Conservation (phyloP, 2,888 invertebrate genomes). For the Drepanosiphum platanoidis region DNA sequence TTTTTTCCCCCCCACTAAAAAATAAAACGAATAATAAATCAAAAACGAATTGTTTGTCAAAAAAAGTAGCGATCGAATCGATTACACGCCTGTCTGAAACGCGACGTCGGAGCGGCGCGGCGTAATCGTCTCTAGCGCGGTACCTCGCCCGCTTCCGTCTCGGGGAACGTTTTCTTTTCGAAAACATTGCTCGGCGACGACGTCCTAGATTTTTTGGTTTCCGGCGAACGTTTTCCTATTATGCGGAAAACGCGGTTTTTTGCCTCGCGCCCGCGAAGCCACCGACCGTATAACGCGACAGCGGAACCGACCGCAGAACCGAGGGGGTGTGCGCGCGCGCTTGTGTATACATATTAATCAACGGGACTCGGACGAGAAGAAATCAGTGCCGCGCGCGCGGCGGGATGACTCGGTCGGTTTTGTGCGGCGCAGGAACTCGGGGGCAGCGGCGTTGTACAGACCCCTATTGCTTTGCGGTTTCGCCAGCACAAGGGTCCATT, state of each 20-base stretch:
- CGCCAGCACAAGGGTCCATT: conserved; percentile 46
- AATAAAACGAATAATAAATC: too few relatives aligned
- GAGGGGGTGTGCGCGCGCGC: background rate
- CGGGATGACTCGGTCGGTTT: conserved; percentile 39
- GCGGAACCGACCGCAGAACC: background rate
- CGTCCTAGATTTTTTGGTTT: too few relatives aligned
- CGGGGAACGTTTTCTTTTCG: too few relatives aligned
- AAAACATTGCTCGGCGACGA: too few relatives aligned
- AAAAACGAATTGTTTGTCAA: too few relatives aligned
- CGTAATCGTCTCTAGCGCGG: too few relatives aligned
- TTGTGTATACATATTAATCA: background rate
- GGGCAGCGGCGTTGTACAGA: background rate
- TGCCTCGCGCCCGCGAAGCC: background rate
- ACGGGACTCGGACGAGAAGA: background rate
- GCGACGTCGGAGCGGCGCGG: too few relatives aligned
- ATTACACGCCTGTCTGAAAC: too few relatives aligned
- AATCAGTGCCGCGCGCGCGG: background rate
- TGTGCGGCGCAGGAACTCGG: background rate
- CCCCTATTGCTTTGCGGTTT: conserved; percentile 48
- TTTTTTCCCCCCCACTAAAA: too few relatives aligned
- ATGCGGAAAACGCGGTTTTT: background rate
- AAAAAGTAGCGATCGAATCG: too few relatives aligned
- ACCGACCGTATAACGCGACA: background rate
- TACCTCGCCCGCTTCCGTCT: too few relatives aligned
- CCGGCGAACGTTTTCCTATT: too few relatives aligned